Base-by-base conservation (phyloP, 2,797 vertebrate genomes). In the Hippocampus kuda region DNA sequence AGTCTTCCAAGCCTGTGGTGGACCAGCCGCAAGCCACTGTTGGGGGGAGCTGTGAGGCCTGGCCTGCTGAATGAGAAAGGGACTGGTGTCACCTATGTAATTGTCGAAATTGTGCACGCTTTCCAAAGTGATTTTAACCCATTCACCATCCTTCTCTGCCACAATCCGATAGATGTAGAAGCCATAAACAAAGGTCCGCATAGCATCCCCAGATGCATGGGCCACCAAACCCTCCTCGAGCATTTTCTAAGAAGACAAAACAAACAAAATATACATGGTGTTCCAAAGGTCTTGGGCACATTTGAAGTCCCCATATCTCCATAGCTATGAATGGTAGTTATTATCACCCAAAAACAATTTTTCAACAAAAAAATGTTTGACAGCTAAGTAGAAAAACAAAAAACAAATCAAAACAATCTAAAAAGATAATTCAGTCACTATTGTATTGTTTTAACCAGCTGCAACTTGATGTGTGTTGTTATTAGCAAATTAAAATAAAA, bases 91-190 rank as follows among this genome's bases (percentile, higher is more conserved):
- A 44, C 46, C 5, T 13, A 9, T 66, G 26, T 59, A 18, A 42
- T 38, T 26, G 8, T 4, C 16, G 3, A 18, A 4, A 60, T 30
- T 60, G 57, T 60, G 27, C 27, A 34, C 18, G 20, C 7, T 34
- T 34, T 61, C 5, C 7, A 61, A 61, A 61, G 27, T 27, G 24
- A 67, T 66, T 38, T n/a, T 46, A 41, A 61, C 41, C 69, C 83
- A 84, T 42, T 96, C 91, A 41, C 90, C 86, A 20, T 99, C 95
- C 76, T 91, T 96, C 79, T 98, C 94, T 67, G 88, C 83, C 1
- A 90, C 91, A 5, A 97, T 94, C 84, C 93, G 93, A 90, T 98
- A 99, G 87, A 99, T 94, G 86, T 98, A 98, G 90, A 99, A 99
- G 51, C 97, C 97, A 0, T 99, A 99, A 77, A 99, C 90, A 49